Base-by-base conservation (phyloP, 37 sponge, comb jelly and placozoan species). In the Halichondria panicea region DNA sequence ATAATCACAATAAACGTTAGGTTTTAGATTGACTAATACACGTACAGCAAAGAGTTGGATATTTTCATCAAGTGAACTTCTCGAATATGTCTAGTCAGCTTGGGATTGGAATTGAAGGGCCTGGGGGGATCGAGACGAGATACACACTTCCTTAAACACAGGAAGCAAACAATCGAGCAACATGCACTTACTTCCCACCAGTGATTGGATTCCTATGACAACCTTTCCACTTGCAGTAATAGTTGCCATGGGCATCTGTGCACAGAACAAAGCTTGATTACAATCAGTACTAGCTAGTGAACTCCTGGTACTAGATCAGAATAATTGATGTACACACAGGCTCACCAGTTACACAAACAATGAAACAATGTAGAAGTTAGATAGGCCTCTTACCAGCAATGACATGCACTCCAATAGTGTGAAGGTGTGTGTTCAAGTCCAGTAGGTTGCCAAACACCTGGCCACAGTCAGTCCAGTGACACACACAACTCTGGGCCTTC, bases 21-120 rank as follows among this genome's bases (percentile, higher is more conserved):
- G 40, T 36, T 8, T 9, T 8, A 37, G n/a, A n/a, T 24, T 48
- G 15, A 15, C 52, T 48, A 15, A 48, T 48, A 48, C 19, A 48
- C 66, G 6, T 43, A 45, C 68, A 66, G 67, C 11, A 41, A 11
- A 32, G 68, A 2, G 55, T 50, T 22, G 3, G 82, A 72, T 8
- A 81, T 39, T 55, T 81, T 81, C 71, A 81, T 70, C 37, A 87
- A 55, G 42, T 87, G 88, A 0, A 87, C 88, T 38, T 87, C 88
- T 34, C 52, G 69, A 55, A 87, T 53, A 57, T 87, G 88, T 1
- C 88, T 76, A 0, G 63, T 75, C 3, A 87, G 48, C 81, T 87
- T 87, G 2, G 74, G 40, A 8, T 71, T 30, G 24, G 88, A 30
- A 43, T 87, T 77, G 70, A 87, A 81, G 1, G 88, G 74, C 32